Evolutionary conservation across 1,140 invertebrate genomes (phyloP), one percentile per base, ranked within the genome.

Genomic region (Diorhabda carinulata): DNA sequence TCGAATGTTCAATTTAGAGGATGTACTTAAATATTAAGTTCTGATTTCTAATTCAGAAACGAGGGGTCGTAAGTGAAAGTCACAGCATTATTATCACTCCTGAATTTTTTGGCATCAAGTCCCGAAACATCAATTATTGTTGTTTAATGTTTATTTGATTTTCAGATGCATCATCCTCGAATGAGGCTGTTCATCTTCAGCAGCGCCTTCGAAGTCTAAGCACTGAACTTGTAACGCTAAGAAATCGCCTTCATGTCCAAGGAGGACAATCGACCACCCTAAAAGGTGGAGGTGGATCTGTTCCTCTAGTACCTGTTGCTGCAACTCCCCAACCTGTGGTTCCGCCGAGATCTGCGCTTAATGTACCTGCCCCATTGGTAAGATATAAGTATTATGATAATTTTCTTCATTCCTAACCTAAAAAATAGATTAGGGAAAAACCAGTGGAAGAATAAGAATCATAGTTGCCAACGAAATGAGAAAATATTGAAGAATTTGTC

Each of bases 181-280:
- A 94, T 84, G 94, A 96, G 86, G 93, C 93, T 57, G 93, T 94
- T 73, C 93, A 95, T 79, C 84, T 95, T 73, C 93, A 96, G 83
- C 92, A 95, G 79, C 87, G 93, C 66, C 85, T 96, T 72, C 91
- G 92, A 72, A 94, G 91, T 81, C 86, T 96, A 70, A 94, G 92
- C 83, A 93, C 92, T 59, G 93, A 95, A 84, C 83, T 96, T 83
- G 92, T 95, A 75, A 95, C 93, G 60, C 86, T 96, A 76, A 87
- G 93, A 69, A 95, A 94, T 83, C 87, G 92, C 64, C 85, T 96
- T 73, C 91, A 92, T 82, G 91, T 92, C 66, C 87, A 87, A 76
- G 87, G 87, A 72, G 83, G 83, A 66, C 71, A 79, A 4, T 67
- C 77, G 9, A 73, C 81, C 42, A 69, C 76, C 8, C 56, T 75